phyloP scores from a whole-genome alignment of 2,113 vertebrate species.

The Pleuronectes platessa region DNA sequence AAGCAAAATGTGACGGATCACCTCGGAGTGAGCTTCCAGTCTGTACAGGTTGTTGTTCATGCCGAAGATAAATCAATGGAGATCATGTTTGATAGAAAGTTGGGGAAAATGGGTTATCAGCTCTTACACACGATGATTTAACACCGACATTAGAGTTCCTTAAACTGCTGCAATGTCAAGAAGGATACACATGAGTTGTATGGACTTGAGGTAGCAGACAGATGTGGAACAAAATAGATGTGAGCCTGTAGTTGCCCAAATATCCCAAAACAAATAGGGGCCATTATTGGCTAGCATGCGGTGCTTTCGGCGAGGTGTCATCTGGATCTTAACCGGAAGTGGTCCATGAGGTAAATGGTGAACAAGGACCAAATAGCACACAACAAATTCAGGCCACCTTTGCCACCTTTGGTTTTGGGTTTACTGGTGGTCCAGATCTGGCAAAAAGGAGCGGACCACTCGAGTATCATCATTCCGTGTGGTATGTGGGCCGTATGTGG shows the following conservation, averaged over 20 bases:
- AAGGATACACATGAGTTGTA: background rate
- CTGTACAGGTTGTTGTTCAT: background rate
- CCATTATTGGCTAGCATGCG: no score
- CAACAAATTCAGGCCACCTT: background rate
- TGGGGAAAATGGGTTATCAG: slow-evolving; percentile 8
- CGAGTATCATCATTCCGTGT: background rate
- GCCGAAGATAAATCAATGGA: slow-evolving; percentile 9
- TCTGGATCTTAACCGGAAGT: no score
- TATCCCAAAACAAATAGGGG: no score
- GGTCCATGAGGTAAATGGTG: no score
- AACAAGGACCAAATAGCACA: background rate
- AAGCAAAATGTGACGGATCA: slow-evolving; percentile 3
- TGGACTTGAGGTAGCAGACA: no score
- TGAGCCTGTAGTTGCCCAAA: no score
- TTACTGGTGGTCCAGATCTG: background rate
- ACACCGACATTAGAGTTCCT: background rate
- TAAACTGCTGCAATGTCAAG: slow-evolving; percentile 6
- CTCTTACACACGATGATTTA: background rate
- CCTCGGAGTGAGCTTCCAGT: background rate
- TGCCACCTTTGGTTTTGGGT: background rate
- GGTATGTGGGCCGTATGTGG: background rate
- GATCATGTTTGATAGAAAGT: slow-evolving; percentile 9
- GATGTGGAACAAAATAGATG: no score
- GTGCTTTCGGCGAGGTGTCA: no score
- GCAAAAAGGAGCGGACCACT: no score